Conservation (phyloP, 2,888 invertebrate species). For the Folsomia candida region DNA sequence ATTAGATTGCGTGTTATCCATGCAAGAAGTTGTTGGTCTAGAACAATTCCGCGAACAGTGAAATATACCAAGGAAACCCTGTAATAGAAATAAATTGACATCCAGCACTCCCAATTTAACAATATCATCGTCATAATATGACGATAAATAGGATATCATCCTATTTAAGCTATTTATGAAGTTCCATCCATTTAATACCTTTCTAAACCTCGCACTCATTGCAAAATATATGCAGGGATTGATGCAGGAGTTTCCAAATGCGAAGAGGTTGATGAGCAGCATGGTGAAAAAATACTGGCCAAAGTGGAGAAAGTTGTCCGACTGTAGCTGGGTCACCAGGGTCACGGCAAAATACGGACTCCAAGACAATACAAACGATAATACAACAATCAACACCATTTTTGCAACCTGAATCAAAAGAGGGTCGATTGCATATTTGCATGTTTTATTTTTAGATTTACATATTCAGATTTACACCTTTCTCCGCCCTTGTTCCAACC, state of each 20-base stretch:
- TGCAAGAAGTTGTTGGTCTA: background rate
- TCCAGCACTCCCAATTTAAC: too few relatives aligned
- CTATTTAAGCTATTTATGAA: too few relatives aligned
- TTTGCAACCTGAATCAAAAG: constrained; percentile 54
- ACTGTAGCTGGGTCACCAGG: constrained; percentile 55
- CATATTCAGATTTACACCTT: constrained; percentile 51
- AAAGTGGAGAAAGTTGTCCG: constrained; percentile 53
- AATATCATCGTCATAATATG: too few relatives aligned
- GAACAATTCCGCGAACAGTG: background rate
- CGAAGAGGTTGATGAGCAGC: constrained; percentile 55
- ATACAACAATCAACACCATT: constrained; percentile 57
- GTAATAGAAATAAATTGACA: too few relatives aligned
- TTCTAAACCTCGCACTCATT: constrained; percentile 56
- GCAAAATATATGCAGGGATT: constrained; percentile 57
- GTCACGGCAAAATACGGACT: constrained; percentile 56
- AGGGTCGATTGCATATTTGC: background rate
- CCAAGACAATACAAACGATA: constrained; percentile 56
- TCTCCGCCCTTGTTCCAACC: constrained; percentile 51
- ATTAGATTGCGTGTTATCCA: background rate
- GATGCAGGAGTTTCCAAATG: constrained; percentile 56
- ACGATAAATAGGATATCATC: too few relatives aligned
- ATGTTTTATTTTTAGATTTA: too few relatives aligned
- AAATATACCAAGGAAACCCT: background rate
- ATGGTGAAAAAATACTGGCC: constrained; percentile 56
- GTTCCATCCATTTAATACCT: too few relatives aligned